Percentiles rank a stretch among this genome's conserved stretches.
phyloP scores from a whole-genome alignment of 1,140 invertebrate species.

The Drosophila rhopaloa region DNA sequence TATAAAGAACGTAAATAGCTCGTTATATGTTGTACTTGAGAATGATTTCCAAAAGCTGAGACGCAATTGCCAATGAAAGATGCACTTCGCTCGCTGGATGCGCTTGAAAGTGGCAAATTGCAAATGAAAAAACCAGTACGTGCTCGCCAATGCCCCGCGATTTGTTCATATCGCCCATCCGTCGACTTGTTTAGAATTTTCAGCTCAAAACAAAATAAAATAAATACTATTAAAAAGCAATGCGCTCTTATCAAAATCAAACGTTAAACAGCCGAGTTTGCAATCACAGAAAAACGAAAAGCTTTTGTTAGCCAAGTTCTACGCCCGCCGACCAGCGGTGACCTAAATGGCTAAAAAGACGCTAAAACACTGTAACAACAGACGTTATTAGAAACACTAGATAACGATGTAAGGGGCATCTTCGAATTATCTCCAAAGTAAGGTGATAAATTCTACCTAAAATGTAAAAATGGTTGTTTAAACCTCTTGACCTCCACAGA shows the following conservation, averaged over 20 bases:
- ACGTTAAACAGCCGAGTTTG: slow-evolving; percentile 48
- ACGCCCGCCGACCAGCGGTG: slow-evolving; percentile 13
- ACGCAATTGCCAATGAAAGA: slow-evolving; percentile 45
- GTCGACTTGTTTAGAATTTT: slow-evolving; percentile 51
- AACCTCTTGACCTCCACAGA: not conserved
- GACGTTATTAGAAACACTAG: too few species aligned
- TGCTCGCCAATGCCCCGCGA: too few species aligned
- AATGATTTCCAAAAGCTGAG: slow-evolving; percentile 10
- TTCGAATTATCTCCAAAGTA: too few species aligned
- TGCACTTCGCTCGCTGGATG: too few species aligned
- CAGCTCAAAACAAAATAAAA: slow-evolving; percentile 45
- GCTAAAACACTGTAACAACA: too few species aligned
- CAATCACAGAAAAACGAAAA: slow-evolving; percentile 51
- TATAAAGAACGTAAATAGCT: too few species aligned
- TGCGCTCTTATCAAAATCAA: slow-evolving; percentile 39
- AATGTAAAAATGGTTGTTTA: not conserved
- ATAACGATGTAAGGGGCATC: too few species aligned
- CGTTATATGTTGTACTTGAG: too few species aligned
- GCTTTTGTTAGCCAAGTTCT: slow-evolving; percentile 35
- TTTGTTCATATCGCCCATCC: not conserved
- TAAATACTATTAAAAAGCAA: not conserved
- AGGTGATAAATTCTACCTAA: too few species aligned
- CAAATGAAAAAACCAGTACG: too few species aligned
- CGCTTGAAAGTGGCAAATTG: too few species aligned
- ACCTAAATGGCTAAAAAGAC: not conserved